A percentile compares a stretch with the other conserved stretches of the same genome.
phyloP scores from a whole-genome alignment of 1,140 invertebrate species.

The Mercenaria mercenaria region DNA sequence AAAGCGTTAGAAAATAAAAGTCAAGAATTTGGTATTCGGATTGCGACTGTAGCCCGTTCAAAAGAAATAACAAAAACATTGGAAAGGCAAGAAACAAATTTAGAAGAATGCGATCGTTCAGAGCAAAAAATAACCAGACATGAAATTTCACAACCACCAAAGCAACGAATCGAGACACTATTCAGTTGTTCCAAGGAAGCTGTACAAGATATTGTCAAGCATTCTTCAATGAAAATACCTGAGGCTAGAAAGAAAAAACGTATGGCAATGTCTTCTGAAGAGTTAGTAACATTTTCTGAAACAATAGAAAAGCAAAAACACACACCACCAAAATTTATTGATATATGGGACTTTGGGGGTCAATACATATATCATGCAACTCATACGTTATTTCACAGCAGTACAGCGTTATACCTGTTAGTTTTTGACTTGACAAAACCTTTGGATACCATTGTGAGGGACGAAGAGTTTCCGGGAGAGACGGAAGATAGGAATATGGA shows the following conservation, averaged over 20 bases:
- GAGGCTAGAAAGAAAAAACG: not conserved
- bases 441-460: not conserved
- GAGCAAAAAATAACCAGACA: too few species aligned
- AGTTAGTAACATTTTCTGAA: not conserved
- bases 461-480: slow-evolving; percentile 32
- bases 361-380: not conserved
- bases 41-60: not conserved
- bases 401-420: not conserved
- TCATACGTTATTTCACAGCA: slow-evolving; percentile 3
- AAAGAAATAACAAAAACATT: too few species aligned
- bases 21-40: not conserved
- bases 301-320: too few species aligned
- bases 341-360: slow-evolving; percentile 27
- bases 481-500: not conserved
- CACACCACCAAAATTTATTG: too few species aligned
- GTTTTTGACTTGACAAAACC: not conserved
- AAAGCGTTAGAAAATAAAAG: not conserved
- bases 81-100: too few species aligned
- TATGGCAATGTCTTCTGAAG: not conserved
- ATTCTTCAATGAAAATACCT: too few species aligned
- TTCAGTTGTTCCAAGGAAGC: too few species aligned
- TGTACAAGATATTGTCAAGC: too few species aligned
- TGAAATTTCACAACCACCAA: not conserved
- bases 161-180: too few species aligned
- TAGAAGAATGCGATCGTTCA: too few species aligned